Conservation (phyloP, 2,113 vertebrate genomes). For the Salvelinus namaycush region DNA sequence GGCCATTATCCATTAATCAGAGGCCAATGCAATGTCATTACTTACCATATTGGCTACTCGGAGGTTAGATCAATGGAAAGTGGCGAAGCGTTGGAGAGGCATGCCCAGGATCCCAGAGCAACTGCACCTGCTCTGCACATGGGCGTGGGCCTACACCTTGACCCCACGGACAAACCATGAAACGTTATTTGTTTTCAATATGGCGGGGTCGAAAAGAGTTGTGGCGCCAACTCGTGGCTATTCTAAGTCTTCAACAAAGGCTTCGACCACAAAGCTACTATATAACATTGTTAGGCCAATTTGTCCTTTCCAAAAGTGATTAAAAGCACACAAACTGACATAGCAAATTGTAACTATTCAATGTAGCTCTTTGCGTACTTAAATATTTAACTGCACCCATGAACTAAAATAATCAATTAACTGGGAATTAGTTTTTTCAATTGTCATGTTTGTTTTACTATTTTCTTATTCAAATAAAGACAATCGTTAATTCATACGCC, state of each 20-base stretch:
- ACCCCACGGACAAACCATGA: conserved; percentile 16
- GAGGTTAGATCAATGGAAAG: neutral
- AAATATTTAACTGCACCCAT: neutral
- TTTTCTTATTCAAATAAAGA: neutral
- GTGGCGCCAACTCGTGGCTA: conserved; percentile 62
- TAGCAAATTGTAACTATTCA: neutral
- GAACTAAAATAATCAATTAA: neutral
- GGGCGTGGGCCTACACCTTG: conserved; percentile 25
- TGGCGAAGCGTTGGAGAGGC: neutral
- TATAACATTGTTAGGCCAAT: neutral
- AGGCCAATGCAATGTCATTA: neutral
- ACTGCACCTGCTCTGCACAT: neutral
- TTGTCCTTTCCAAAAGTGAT: neutral
- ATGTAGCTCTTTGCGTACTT: neutral
- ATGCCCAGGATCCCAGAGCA: neutral
- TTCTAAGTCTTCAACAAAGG: neutral
- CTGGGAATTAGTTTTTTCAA: neutral
- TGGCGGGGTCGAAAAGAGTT: conserved; percentile 39
- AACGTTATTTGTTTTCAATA: neutral
- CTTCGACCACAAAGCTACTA: neutral
- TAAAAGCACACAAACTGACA: neutral
- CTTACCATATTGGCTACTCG: neutral
- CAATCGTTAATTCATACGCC: neutral
- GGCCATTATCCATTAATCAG: too few species aligned
- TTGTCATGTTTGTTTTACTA: neutral